A percentile compares a stretch with the other conserved stretches of the same genome.
Evolutionary conservation across 2,888 invertebrate species (phyloP).

Genomic region (Tiliacea citrago): DNA sequence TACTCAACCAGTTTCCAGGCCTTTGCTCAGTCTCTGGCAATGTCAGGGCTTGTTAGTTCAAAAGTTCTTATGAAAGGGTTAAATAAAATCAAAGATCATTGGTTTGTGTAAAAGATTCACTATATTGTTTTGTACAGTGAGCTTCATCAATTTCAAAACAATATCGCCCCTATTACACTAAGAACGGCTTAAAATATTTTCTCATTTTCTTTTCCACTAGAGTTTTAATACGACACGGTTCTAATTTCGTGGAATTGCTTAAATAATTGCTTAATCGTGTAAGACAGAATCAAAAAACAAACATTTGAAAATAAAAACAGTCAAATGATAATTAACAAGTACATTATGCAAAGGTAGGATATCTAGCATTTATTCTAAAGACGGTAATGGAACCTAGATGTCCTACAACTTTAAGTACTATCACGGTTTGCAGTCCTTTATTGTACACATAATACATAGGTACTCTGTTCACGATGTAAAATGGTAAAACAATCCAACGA

Average conservation of each 20-base stretch:
- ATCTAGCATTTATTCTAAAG: slow-evolving; percentile 78
- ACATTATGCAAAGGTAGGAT: slow-evolving; percentile 67
- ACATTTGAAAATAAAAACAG: slow-evolving; percentile 59
- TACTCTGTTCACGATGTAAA: slow-evolving; percentile 48
- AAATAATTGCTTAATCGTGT: slow-evolving; percentile 64
- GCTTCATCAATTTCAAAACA: slow-evolving; percentile 84
- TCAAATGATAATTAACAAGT: slow-evolving; percentile 57
- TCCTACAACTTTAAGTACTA: slow-evolving; percentile 84
- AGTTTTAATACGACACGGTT: slow-evolving; percentile 73
- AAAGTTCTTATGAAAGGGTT: slow-evolving; percentile 3
- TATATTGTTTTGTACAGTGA: slow-evolving; percentile 88
- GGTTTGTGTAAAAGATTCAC: slow-evolving; percentile 85
- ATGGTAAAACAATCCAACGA: slow-evolving; percentile 58
- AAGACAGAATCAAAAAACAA: slow-evolving; percentile 58
- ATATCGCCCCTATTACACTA: slow-evolving; percentile 83
- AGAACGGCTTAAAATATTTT: slow-evolving; percentile 78
- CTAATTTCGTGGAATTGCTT: slow-evolving; percentile 75
- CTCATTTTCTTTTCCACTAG: slow-evolving; percentile 74
- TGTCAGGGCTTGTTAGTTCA: neutral
- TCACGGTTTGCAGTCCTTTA: slow-evolving; percentile 84
- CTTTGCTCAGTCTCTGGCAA: neutral
- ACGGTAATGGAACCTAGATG: slow-evolving; percentile 73
- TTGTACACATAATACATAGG: slow-evolving; percentile 73
- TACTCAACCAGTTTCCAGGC: neutral
- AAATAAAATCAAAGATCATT: slow-evolving; percentile 75